Evolutionary conservation across 2,888 invertebrate species (phyloP).

Genomic region (Hydroisotoma schaefferi): DNA sequence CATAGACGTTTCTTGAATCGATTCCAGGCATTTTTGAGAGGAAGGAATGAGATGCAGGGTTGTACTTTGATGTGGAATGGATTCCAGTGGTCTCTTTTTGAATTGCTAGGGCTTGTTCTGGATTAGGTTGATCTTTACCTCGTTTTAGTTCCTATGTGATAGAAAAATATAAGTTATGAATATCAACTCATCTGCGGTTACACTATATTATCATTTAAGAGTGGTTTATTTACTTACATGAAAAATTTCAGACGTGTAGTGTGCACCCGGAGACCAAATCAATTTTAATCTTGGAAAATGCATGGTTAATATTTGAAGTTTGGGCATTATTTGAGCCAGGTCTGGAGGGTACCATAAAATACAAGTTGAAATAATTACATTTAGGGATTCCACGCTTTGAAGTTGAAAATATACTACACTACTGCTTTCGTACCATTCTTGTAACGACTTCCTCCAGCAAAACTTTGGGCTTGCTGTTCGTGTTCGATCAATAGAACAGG

Average conservation of each 20-base stretch:
- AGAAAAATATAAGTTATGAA: conserved; percentile 12
- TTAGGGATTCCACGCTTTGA: neutral
- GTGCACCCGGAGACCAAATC: conserved; percentile 95
- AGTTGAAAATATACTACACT: neutral
- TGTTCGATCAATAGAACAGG: conserved; percentile 94
- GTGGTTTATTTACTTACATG: conserved; percentile 60
- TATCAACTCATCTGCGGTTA: no score
- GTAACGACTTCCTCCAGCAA: conserved; percentile 63
- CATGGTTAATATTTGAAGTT: conserved; percentile 85
- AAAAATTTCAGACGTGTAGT: conserved; percentile 92
- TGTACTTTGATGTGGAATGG: conserved; percentile 62
- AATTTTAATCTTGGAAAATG: conserved; percentile 90
- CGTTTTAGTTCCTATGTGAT: conserved; percentile 56
- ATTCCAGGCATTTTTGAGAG: conserved; percentile 84
- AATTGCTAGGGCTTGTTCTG: conserved; percentile 66
- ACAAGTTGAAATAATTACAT: neutral
- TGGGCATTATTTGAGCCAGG: conserved; percentile 66
- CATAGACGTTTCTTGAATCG: conserved; percentile 75
- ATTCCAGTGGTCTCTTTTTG: conserved; percentile 58
- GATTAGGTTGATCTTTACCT: conserved; percentile 76
- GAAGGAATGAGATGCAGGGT: conserved; percentile 71
- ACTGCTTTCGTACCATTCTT: conserved; percentile 33
- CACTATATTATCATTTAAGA: no score
- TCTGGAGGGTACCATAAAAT: conserved; percentile 34
- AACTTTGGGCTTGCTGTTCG: conserved; percentile 87